A percentile compares a stretch with the other conserved stretches of the same genome.
Conservation (phyloP, 2,888 invertebrate species). For the Drosophila recens region DNA sequence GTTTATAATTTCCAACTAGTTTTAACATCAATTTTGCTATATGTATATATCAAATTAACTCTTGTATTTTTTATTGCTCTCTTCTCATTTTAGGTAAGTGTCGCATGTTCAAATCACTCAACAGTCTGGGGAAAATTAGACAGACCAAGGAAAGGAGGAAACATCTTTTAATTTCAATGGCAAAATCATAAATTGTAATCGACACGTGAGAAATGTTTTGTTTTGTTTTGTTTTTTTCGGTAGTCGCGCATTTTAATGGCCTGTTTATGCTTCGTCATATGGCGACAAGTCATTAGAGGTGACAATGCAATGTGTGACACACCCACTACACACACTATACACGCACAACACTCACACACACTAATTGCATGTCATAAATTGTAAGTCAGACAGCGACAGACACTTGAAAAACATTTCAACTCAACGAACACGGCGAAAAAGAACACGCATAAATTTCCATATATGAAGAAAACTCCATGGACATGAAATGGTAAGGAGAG, state of each 20-base stretch:
- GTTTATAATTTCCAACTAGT: constrained; percentile 16
- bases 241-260: constrained; percentile 68
- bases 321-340: constrained; percentile 23
- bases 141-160: not conserved
- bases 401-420: constrained; percentile 63
- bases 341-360: constrained; percentile 17
- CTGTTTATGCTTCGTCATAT: constrained; percentile 71
- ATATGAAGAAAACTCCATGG: constrained; percentile 31
- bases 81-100: constrained; percentile 68
- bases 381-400: constrained; percentile 58
- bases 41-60: constrained; percentile 16
- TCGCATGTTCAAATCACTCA: constrained; percentile 39
- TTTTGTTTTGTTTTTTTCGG: constrained; percentile 3
- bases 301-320: constrained; percentile 70
- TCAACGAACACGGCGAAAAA: constrained; percentile 22
- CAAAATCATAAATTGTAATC: constrained; percentile 61
- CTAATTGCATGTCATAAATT: constrained; percentile 71
- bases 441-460: constrained; percentile 60
- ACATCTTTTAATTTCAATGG: constrained; percentile 34
- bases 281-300: constrained; percentile 74
- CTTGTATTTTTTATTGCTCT: constrained; percentile 24
- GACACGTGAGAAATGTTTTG: constrained; percentile 56
- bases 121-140: not conserved
- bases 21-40: not conserved
- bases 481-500: not conserved